Percentiles rank a stretch among this genome's conserved stretches.
These are phyloP conservation scores for Hepsetus odoe DNA, from an alignment of 2,113 vertebrate species.

Conservation along the genomic window DNA sequence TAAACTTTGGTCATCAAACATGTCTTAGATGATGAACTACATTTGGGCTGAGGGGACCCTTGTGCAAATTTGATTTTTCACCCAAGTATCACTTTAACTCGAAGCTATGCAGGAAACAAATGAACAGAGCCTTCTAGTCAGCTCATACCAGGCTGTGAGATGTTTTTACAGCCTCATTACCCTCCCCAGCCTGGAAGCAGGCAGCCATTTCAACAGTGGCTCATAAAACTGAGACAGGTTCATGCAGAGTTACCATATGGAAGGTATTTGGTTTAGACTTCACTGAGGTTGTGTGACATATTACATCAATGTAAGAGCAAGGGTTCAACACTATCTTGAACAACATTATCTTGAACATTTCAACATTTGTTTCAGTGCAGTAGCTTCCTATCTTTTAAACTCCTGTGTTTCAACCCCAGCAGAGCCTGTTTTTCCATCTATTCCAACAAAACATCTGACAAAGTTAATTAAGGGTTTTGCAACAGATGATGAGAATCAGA, in stretches of 20 bases:
- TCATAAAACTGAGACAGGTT: neutral
- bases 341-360: neutral
- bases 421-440: neutral
- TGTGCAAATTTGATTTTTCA: neutral
- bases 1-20: no score
- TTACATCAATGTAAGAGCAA: neutral
- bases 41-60: neutral
- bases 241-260: neutral
- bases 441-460: neutral
- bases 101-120: neutral
- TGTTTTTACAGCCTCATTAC: conserved; percentile 2
- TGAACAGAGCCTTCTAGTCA: neutral
- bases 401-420: neutral
- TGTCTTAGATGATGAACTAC: neutral
- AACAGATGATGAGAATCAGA: neutral
- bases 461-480: neutral
- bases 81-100: neutral
- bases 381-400: neutral
- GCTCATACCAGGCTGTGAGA: neutral
- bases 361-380: neutral
- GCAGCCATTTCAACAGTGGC: neutral
- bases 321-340: no score
- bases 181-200: neutral
- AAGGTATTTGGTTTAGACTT: neutral
- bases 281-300: neutral